Evolutionary conservation across 2,797 vertebrate species (phyloP), one percentile per base, ranked within the genome.

Genomic region (Heterohyrax brucei): DNA sequence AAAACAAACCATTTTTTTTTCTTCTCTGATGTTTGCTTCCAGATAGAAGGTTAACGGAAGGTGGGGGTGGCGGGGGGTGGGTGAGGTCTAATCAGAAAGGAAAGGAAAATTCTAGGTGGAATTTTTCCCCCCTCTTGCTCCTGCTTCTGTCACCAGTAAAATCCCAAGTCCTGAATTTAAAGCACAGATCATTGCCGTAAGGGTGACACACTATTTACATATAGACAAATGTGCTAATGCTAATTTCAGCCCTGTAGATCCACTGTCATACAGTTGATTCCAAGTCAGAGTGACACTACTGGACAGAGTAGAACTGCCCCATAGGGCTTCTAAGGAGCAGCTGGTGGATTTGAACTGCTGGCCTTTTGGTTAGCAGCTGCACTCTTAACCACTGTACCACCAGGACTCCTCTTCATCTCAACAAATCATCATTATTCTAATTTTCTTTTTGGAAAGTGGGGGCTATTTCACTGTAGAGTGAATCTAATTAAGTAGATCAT

Each of bases 1-100:
- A 48, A 89, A 95, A 87, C 30, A 93, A 68, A 79, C 86, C 88
- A 62, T 68, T 96, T 90, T 39, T 39, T 39, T 62, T 91, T 94
- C 10, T 61, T 86, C 33, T 61, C 33, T 73, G n/a, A 81, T 48
- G 33, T 59, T 91, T 5, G 39, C 5, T 75, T 75, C 39, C 87
- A 72, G 46, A 76, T 26, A 33, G 30, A 92, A 83, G 4, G 21
- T 79, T 21, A 87, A 93, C 88, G 78, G 53, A 33, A 19, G 64
- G 59, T 1, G 59, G 56, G 59, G 59, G 19, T 8, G 53, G 53
- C 53, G 53, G 53, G 53, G 53, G 53, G 9, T 8, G 53, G 53
- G 13, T 9, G 53, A 14, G 7, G 9, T 13, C 21, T 33, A 70
- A 70, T 79, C 70, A 82, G 26, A 91, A 96, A 93, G 24, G 22